Percentiles rank a stretch among this genome's conserved stretches.
phyloP scores from a whole-genome alignment of 2,113 vertebrate genomes.

The Hirundichthys speculiger region DNA sequence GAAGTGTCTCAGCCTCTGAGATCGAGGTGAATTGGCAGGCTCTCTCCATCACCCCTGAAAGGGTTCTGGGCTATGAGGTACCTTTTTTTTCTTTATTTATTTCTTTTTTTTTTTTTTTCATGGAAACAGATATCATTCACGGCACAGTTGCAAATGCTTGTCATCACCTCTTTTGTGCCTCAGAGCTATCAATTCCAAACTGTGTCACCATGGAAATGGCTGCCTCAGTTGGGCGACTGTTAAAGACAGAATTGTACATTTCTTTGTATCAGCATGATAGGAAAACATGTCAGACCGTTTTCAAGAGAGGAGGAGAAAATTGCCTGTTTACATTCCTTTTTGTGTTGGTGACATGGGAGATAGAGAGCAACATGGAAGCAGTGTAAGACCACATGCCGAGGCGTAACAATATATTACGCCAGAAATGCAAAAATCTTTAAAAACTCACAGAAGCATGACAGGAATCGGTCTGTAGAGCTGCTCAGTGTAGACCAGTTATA shows the following conservation, averaged over 20 bases:
- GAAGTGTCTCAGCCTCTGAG: constrained; percentile 89
- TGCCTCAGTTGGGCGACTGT: constrained; percentile 43
- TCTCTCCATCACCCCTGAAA: constrained; percentile 88
- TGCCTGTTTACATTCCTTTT: constrained; percentile 43
- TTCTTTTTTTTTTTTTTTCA: constrained; percentile 64
- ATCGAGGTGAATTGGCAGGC: constrained; percentile 91
- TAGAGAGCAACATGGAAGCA: constrained; percentile 18
- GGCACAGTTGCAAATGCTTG: constrained; percentile 60
- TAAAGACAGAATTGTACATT: constrained; percentile 61
- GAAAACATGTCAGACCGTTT: constrained; percentile 55
- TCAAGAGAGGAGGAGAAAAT: constrained; percentile 62
- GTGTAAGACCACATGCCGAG: not conserved
- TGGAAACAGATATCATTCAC: constrained; percentile 69
- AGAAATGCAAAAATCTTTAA: not conserved
- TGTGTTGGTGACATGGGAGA: constrained; percentile 38
- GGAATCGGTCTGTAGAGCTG: not conserved
- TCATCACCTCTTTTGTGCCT: constrained; percentile 65
- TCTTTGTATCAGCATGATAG: constrained; percentile 49
- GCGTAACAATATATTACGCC: not conserved
- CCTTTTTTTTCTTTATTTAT: constrained; percentile 65
- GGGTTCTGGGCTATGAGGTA: constrained; percentile 95
- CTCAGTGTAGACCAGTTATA: constrained; percentile 7
- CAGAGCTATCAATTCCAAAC: constrained; percentile 55
- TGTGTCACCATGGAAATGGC: constrained; percentile 63
- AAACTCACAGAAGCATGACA: not conserved